Evolutionary conservation across 2,888 invertebrate genomes (phyloP).

Genomic region (Cephonodes hylas): DNA sequence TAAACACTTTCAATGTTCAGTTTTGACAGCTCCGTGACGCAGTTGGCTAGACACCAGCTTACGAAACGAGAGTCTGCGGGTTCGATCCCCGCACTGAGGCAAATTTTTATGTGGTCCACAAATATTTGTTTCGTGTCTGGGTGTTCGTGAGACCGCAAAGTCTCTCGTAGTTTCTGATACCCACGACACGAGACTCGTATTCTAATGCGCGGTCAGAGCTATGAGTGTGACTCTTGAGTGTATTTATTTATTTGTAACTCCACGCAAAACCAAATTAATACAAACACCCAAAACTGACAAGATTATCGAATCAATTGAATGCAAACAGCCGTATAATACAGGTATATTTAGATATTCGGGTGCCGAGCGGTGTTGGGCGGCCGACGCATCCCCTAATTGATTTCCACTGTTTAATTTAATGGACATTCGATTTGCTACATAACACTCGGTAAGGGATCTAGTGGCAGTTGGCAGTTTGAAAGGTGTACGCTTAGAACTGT

Average conservation of each 20-base stretch:
- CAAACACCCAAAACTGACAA: background rate
- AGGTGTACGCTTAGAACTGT: background rate
- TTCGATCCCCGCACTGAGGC: too few relatives aligned
- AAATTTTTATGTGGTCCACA: too few relatives aligned
- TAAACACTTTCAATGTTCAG: too few relatives aligned
- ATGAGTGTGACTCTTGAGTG: too few relatives aligned
- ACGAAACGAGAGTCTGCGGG: too few relatives aligned
- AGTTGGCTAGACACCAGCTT: too few relatives aligned
- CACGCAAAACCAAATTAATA: background rate
- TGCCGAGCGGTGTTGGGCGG: background rate
- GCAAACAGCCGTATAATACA: background rate
- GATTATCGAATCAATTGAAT: background rate
- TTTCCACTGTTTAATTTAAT: conserved; percentile 40
- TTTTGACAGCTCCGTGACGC: too few relatives aligned
- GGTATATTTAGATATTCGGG: background rate
- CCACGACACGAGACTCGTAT: background rate
- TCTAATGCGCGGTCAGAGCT: background rate
- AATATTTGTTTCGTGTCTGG: too few relatives aligned
- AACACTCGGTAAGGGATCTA: background rate
- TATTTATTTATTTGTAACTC: too few relatives aligned
- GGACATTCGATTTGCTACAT: conserved; percentile 18
- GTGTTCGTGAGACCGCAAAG: too few relatives aligned
- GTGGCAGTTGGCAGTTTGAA: background rate
- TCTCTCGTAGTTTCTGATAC: background rate
- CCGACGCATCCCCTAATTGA: conserved; percentile 30